Base-by-base conservation (phyloP, 2,113 vertebrate genomes). In the Otis tarda region DNA sequence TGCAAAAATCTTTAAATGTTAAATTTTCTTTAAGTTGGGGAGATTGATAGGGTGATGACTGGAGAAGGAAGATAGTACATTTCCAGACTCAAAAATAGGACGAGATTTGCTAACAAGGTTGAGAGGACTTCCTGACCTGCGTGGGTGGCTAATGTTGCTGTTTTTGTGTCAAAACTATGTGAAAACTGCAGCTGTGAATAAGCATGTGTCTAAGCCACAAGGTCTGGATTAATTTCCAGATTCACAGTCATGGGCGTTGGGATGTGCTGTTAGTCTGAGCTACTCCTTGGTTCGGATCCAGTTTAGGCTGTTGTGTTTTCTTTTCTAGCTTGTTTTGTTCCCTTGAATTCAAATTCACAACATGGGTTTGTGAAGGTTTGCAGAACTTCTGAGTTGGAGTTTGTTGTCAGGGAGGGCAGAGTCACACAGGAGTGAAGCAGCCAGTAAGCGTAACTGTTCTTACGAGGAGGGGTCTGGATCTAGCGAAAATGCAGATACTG, bases 121-220 rank as follows among this genome's bases (percentile, higher is more conserved):
- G 94, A 56, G 90, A 92, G 88, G 88, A 71, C 82, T 63, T 84
- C 69, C 92, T 95, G 95, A 88, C 86, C 79, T 16, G 83, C 1
- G 92, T 70, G 95, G 95, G 95, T 78, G 87, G 89, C 71, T 81
- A 89, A 94, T 82, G 83, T 74, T 52, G 79, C 90, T 96, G 92
- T 65, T 94, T 97, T 96, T 90, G 90, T 96, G 83, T 17, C 0
- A 11, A 79, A 96, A 90, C 47, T 31, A 77, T 84, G 85, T 18
- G 67, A 67, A 82, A 94, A 68, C 56, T 94, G 92, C 94, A 96
- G 95, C 79, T 90, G 94, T 33, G 86, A 78, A 18, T 31, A 75
- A 84, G 92, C 92, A 89, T 64, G 68, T 83, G 95, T 71, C 68
- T 81, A 80, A 95, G 88, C 92, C 93, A 90, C 86, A 53, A 31